These are phyloP conservation scores for Anableps anableps DNA, from an alignment of 2,797 vertebrate genomes.

Conservation along the genomic window DNA sequence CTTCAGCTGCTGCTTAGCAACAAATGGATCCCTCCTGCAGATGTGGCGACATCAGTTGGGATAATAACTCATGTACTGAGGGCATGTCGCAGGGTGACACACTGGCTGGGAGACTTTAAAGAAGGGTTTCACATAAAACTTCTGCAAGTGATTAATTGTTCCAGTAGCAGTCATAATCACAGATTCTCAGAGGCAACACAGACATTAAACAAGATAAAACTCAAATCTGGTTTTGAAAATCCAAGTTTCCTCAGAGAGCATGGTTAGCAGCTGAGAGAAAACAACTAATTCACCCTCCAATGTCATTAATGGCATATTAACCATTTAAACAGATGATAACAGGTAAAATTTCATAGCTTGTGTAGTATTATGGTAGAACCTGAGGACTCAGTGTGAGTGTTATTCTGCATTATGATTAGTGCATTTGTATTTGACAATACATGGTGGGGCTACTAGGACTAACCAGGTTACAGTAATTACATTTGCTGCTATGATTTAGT, in stretches of 20 bases:
- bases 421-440: neutral
- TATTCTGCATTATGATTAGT: neutral
- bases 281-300: neutral
- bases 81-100: slow-evolving; percentile 57
- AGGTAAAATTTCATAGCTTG: neutral
- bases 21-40: slow-evolving; percentile 72
- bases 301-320: neutral
- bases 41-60: slow-evolving; percentile 65
- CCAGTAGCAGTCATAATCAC: slow-evolving; percentile 20
- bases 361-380: too few species aligned
- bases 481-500: neutral
- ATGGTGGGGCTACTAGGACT: neutral
- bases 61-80: slow-evolving; percentile 65
- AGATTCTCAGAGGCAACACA: slow-evolving; percentile 21
- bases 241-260: slow-evolving; percentile 15
- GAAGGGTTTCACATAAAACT: slow-evolving; percentile 35
- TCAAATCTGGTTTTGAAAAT: slow-evolving; percentile 22
- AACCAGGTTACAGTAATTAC: neutral
- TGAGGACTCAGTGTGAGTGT: neutral
- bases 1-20: slow-evolving; percentile 74
- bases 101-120: slow-evolving; percentile 47
- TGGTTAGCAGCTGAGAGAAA: neutral
- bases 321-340: neutral
- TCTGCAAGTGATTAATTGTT: slow-evolving; percentile 41
- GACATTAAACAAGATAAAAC: slow-evolving; percentile 19